phyloP scores from a whole-genome alignment of 2,797 vertebrate species.

The Tarsius wallacei region DNA sequence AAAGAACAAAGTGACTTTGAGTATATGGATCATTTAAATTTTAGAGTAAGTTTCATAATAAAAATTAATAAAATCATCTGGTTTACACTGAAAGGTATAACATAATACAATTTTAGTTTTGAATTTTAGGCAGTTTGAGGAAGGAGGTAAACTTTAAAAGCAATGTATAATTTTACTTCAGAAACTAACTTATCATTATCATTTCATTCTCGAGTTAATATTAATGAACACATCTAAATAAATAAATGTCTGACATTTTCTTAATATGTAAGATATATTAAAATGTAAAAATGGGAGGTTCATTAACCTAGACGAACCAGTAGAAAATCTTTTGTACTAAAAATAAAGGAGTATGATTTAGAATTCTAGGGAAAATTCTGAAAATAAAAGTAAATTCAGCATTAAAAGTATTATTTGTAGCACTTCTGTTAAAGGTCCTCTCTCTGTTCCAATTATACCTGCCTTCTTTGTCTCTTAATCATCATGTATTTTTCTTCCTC shows the following conservation, averaged over 20 bases:
- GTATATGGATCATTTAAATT: not conserved
- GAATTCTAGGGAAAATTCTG: not conserved
- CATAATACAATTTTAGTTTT: not conserved
- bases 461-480: not conserved
- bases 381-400: conserved; percentile 39
- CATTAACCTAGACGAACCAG: not conserved
- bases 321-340: conserved; percentile 24
- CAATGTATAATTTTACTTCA: not conserved
- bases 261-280: not conserved
- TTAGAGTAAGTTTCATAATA: conserved; percentile 39
- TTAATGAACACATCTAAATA: conserved; percentile 30
- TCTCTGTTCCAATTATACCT: no score
- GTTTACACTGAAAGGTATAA: conserved; percentile 31
- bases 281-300: not conserved
- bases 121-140: not conserved
- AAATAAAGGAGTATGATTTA: conserved; percentile 14
- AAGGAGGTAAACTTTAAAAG: conserved; percentile 39
- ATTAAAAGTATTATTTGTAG: not conserved
- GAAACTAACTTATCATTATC: not conserved
- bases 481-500: accelerated
- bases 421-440: not conserved
- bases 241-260: conserved; percentile 9
- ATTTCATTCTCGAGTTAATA: conserved; percentile 53
- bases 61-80: conserved; percentile 22
- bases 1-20: not conserved